Conservation (phyloP, 2,888 invertebrate species). For the Tetranychus piercei region DNA sequence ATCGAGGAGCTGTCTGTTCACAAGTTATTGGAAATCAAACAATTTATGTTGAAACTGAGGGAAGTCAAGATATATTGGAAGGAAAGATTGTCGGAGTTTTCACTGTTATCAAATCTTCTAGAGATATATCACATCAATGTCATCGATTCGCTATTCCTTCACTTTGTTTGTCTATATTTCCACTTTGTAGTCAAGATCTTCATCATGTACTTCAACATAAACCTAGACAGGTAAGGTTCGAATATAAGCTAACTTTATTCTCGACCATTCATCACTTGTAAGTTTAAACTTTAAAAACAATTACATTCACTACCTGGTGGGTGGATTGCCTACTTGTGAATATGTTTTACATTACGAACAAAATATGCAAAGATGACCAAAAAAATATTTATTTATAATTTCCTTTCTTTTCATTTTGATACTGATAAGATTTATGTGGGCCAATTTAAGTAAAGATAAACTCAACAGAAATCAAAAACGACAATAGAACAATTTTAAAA, state of each 20-base stretch:
- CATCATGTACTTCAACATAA: neutral
- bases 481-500: too few relatives aligned
- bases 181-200: slow-evolving; percentile 54
- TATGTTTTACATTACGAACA: too few relatives aligned
- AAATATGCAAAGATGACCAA: too few relatives aligned
- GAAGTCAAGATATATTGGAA: slow-evolving; percentile 58
- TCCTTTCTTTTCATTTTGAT: too few relatives aligned
- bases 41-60: slow-evolving; percentile 65
- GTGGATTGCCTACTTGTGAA: slow-evolving; percentile 29
- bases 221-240: too few relatives aligned
- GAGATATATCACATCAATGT: slow-evolving; percentile 44
- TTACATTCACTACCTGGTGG: slow-evolving; percentile 35
- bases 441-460: too few relatives aligned
- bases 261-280: too few relatives aligned
- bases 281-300: too few relatives aligned
- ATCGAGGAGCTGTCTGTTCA: slow-evolving; percentile 60
- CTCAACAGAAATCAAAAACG: too few relatives aligned
- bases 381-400: too few relatives aligned
- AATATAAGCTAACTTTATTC: too few relatives aligned
- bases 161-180: slow-evolving; percentile 76
- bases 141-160: slow-evolving; percentile 72
- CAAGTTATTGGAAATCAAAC: slow-evolving; percentile 56
- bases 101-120: slow-evolving; percentile 61
- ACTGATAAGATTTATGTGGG: too few relatives aligned
- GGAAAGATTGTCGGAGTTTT: slow-evolving; percentile 61